Conservation (phyloP, 2,888 invertebrate species). For the Platynereis dumerilii region DNA sequence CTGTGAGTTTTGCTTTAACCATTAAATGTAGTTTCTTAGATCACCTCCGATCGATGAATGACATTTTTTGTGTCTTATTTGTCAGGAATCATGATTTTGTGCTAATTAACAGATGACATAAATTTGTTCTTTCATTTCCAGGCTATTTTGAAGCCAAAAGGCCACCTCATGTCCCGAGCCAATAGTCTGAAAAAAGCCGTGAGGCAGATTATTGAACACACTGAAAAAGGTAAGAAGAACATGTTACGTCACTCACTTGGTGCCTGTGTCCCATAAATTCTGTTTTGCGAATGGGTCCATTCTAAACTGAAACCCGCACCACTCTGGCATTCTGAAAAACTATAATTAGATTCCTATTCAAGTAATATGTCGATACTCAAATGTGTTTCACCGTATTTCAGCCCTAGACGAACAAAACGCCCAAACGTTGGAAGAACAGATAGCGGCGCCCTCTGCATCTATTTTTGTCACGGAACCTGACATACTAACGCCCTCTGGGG, state of each 20-base stretch:
- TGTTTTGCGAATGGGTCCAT: too few species aligned
- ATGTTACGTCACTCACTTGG: too few species aligned
- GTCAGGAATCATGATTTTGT: background rate
- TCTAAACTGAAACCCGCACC: too few species aligned
- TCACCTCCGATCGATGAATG: background rate
- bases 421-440: slow-evolving; percentile 28
- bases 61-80: background rate
- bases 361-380: too few species aligned
- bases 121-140: slow-evolving; percentile 21
- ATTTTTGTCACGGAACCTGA: background rate
- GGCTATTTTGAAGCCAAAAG: slow-evolving; percentile 59
- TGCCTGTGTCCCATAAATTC: too few species aligned
- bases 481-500: background rate
- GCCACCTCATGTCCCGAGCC: slow-evolving; percentile 71
- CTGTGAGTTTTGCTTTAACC: background rate
- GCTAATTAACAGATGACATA: background rate
- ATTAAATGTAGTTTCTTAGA: too few species aligned
- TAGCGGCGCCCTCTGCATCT: slow-evolving; percentile 3
- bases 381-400: slow-evolving; percentile 39
- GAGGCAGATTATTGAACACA: slow-evolving; percentile 79
- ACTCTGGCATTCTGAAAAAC: too few species aligned
- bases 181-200: slow-evolving; percentile 85
- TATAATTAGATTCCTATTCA: too few species aligned
- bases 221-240: slow-evolving; percentile 70
- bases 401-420: slow-evolving; percentile 70